Evolutionary conservation across 2,113 vertebrate genomes (phyloP).

Genomic region (Danio rerio): GRCz12tu NC_133184.1:32667501-32668000

Average conservation of each 20-base stretch:
- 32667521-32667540: slow-evolving; percentile 64
- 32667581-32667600: slow-evolving; percentile 54
- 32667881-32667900: too few species aligned
- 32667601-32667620: slow-evolving; percentile 54
- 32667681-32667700: slow-evolving; percentile 40
- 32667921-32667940: too few species aligned
- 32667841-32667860: not conserved
- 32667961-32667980: too few species aligned
- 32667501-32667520: slow-evolving; percentile 66
- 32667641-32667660: slow-evolving; percentile 44
- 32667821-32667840: not conserved
- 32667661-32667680: slow-evolving; percentile 37
- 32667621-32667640: slow-evolving; percentile 50
- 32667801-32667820: not conserved
- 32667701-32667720: slow-evolving; percentile 21
- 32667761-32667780: not conserved
- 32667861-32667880: too few species aligned
- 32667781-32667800: slow-evolving; percentile 1
- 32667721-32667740: slow-evolving; percentile 17
- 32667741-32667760: slow-evolving; percentile 15
- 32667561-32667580: slow-evolving; percentile 61
- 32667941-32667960: too few species aligned
- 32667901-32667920: too few species aligned
- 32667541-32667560: slow-evolving; percentile 72
- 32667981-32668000: too few species aligned